These are phyloP conservation scores for Diabrotica balteata DNA, from an alignment of 2,888 invertebrate genomes.

Conservation along the genomic window DNA sequence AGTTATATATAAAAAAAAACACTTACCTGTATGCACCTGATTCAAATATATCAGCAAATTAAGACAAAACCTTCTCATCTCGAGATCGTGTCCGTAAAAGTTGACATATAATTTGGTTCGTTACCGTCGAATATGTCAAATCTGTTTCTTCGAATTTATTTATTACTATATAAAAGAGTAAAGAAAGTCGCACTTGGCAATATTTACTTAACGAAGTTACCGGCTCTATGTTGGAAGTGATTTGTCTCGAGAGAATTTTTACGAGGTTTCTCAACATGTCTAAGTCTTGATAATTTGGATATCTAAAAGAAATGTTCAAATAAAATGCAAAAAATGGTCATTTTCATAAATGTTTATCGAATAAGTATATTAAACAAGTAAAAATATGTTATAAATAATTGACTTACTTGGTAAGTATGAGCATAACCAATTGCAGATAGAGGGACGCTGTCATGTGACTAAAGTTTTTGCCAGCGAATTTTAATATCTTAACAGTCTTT, in stretches of 20 bases:
- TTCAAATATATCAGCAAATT: slow-evolving; percentile 47
- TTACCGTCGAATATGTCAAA: slow-evolving; percentile 43
- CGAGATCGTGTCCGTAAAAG: slow-evolving; percentile 41
- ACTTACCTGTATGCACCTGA: slow-evolving; percentile 27
- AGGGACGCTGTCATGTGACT: slow-evolving; percentile 51
- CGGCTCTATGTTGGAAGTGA: slow-evolving; percentile 29
- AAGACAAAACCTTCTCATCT: slow-evolving; percentile 46
- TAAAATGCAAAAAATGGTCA: too few relatives aligned
- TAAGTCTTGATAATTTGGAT: slow-evolving; percentile 38
- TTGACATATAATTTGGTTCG: slow-evolving; percentile 44
- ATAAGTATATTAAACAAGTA: too few relatives aligned
- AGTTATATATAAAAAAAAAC: too few relatives aligned
- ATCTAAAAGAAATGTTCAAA: slow-evolving; percentile 27
- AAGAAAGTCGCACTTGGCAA: slow-evolving; percentile 39
- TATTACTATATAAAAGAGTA: slow-evolving; percentile 45
- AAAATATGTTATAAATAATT: neutral
- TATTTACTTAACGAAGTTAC: slow-evolving; percentile 38
- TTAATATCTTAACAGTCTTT: slow-evolving; percentile 47
- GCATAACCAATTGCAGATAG: slow-evolving; percentile 52
- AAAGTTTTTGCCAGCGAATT: slow-evolving; percentile 42
- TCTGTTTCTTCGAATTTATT: slow-evolving; percentile 47
- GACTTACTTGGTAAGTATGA: slow-evolving; percentile 47
- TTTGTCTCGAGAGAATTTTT: slow-evolving; percentile 36
- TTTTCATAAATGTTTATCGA: too few relatives aligned
- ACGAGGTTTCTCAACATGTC: slow-evolving; percentile 41